These are phyloP conservation scores for Mirza zaza DNA, from an alignment of 2,113 vertebrate genomes.

Conservation along the genomic window DNA sequence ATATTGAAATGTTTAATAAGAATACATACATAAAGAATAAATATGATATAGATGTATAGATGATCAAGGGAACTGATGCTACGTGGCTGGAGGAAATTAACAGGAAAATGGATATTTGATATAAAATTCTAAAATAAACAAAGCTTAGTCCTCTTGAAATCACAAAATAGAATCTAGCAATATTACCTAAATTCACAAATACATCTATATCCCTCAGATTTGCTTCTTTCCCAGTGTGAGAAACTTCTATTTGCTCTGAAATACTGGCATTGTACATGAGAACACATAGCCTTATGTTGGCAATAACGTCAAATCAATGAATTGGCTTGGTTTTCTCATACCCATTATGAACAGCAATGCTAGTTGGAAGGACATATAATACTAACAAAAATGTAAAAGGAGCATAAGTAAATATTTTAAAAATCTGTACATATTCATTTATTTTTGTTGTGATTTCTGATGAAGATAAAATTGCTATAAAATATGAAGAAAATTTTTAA, in stretches of 20 bases:
- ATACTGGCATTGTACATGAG: rapidly evolving
- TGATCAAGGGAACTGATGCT: neutral
- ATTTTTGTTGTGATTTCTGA: neutral
- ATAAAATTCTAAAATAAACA: neutral
- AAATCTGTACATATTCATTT: neutral
- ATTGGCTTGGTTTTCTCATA: neutral
- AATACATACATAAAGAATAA: neutral
- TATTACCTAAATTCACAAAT: neutral
- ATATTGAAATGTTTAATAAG: neutral
- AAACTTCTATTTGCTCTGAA: neutral
- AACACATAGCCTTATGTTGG: neutral
- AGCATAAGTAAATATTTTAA: neutral
- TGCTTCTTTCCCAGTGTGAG: neutral
- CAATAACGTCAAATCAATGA: neutral
- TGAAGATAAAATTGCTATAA: neutral
- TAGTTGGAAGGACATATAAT: neutral
- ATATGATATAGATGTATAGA: neutral
- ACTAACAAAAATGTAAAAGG: neutral
- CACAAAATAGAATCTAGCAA: neutral
- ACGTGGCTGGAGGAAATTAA: neutral
- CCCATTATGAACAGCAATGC: neutral
- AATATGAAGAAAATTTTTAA: neutral
- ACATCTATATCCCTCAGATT: neutral
- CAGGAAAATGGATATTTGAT: neutral
- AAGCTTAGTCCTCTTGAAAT: neutral